phyloP scores from a whole-genome alignment of 1,140 invertebrate genomes.

The Drosophila albomicans region DNA sequence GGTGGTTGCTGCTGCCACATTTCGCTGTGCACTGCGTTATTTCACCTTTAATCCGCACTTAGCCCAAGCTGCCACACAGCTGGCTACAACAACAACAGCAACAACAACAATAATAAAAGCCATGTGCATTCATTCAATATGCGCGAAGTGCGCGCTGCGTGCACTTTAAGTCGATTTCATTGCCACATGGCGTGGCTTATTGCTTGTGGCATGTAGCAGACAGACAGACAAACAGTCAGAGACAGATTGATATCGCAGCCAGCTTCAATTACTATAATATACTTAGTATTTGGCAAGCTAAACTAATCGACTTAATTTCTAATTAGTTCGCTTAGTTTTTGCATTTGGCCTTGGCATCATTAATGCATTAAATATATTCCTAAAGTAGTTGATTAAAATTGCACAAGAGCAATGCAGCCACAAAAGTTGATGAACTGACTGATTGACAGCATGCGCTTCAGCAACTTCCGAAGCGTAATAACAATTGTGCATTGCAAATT shows the following conservation, averaged over 20 bases:
- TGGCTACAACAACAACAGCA: constrained; percentile 36
- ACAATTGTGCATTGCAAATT: constrained; percentile 68
- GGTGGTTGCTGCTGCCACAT: constrained; percentile 27
- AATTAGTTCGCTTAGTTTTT: constrained; percentile 10
- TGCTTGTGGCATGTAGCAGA: constrained; percentile 11
- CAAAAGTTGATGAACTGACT: neutral
- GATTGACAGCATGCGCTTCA: neutral
- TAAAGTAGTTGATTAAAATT: constrained; percentile 16
- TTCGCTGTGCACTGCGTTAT: constrained; percentile 58
- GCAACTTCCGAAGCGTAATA: constrained; percentile 32
- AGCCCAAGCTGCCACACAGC: constrained; percentile 43
- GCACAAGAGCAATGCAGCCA: neutral
- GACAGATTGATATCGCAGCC: neutral
- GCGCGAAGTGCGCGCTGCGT: constrained; percentile 34
- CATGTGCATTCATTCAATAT: constrained; percentile 73
- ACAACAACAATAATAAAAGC: constrained; percentile 26
- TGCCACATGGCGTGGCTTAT: constrained; percentile 47
- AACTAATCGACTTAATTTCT: constrained; percentile 17
- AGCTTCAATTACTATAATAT: neutral
- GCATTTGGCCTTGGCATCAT: constrained; percentile 8
- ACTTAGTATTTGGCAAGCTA: neutral
- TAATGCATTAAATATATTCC: constrained; percentile 31
- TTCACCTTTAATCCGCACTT: constrained; percentile 82
- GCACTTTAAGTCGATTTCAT: constrained; percentile 52
- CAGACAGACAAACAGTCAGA: neutral